phyloP scores from a whole-genome alignment of 2,113 vertebrate genomes.

The Suncus etruscus region DNA sequence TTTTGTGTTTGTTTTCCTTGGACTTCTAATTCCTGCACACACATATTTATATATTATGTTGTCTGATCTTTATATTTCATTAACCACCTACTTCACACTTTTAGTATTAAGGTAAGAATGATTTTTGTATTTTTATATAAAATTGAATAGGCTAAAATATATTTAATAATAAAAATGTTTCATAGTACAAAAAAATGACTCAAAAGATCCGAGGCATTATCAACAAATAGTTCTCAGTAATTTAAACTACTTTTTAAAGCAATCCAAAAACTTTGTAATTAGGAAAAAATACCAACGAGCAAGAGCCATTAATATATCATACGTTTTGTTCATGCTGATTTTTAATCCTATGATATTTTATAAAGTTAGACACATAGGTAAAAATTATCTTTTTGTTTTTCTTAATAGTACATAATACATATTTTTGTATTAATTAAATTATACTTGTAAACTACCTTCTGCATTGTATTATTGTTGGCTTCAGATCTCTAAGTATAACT shows the following conservation, averaged over 20 bases:
- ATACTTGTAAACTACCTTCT: background rate
- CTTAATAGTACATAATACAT: background rate
- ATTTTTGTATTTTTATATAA: conserved; percentile 10
- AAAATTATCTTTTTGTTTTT: background rate
- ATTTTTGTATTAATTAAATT: conserved; percentile 23
- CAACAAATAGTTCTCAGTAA: background rate
- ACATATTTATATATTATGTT: conserved; percentile 72
- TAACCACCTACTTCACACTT: conserved; percentile 78
- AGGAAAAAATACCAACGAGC: background rate
- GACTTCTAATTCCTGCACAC: conserved; percentile 79
- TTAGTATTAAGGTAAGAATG: conserved; percentile 78
- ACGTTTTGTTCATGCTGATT: background rate
- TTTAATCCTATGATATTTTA: background rate
- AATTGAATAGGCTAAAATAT: background rate
- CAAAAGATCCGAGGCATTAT: background rate
- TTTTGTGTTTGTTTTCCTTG: conserved; percentile 76
- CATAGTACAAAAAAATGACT: conserved; percentile 15
- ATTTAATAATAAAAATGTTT: conserved; percentile 21
- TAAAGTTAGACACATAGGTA: background rate
- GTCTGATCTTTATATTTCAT: conserved; percentile 75
- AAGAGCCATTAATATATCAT: background rate
- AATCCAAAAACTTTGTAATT: background rate
- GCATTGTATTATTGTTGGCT: background rate
- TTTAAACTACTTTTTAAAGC: conserved; percentile 45
- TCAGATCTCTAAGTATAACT: no score